Evolutionary conservation across 2,113 vertebrate species (phyloP).

Genomic region (Phrynosoma blainvillii): DNA sequence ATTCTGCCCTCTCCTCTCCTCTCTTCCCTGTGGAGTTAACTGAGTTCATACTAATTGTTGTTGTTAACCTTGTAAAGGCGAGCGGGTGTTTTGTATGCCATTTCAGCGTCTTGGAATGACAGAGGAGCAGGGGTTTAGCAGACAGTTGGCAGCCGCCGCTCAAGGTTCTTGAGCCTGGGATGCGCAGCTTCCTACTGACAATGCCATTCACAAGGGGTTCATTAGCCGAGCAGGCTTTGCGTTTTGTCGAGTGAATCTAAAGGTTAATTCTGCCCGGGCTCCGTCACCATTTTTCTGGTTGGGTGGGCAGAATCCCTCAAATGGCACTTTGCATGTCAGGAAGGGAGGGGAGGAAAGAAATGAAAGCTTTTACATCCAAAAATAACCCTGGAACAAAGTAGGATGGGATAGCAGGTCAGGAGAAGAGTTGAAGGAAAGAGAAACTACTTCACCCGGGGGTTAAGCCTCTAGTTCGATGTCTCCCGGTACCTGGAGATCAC

Average conservation of each 20-base stretch:
- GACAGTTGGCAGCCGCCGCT: not conserved
- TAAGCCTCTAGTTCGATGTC: constrained; percentile 19
- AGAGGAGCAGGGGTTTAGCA: not conserved
- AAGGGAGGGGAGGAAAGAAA: constrained; percentile 27
- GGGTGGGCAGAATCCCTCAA: constrained; percentile 66
- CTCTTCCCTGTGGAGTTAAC: too few species aligned
- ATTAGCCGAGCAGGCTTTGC: constrained; percentile 15
- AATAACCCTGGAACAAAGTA: constrained; percentile 59
- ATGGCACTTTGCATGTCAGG: constrained; percentile 65
- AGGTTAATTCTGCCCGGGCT: constrained; percentile 57
- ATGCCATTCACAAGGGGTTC: constrained; percentile 38
- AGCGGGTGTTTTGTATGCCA: too few species aligned
- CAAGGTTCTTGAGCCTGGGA: not conserved
- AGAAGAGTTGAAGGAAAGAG: constrained; percentile 22
- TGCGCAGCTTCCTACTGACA: not conserved
- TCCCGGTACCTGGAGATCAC: not conserved
- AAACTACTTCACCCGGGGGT: constrained; percentile 32
- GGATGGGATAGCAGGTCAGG: constrained; percentile 35
- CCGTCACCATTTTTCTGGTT: constrained; percentile 67
- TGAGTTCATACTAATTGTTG: too few species aligned
- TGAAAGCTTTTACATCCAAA: constrained; percentile 69
- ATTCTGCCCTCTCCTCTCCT: too few species aligned
- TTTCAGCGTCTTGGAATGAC: not conserved
- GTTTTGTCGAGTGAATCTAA: constrained; percentile 6
- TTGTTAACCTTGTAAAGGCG: too few species aligned